Base-by-base conservation (phyloP, 2,113 vertebrate genomes). In the Nestor notabilis region DNA sequence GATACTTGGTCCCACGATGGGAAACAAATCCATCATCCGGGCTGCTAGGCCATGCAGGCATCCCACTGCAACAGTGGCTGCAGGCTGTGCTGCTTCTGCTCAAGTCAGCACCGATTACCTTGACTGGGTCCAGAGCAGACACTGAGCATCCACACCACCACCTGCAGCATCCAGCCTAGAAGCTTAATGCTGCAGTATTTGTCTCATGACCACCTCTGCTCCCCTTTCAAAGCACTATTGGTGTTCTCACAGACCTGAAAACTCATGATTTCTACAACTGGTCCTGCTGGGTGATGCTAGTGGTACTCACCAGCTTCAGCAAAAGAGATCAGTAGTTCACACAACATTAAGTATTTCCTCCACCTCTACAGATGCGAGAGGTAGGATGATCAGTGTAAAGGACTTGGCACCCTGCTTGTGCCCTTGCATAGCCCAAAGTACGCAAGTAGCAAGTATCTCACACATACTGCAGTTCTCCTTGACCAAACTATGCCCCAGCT, bases 11-110 rank as follows among this genome's bases (percentile, higher is more conserved):
- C 12, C 35, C 41, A 19, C 5, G 55, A 27, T 0, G 5, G 89
- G 68, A 86, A n/a, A 52, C 28, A 74, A 87, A 47, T 16, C 53
- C 70, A 53, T 24, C 79, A 15, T 55, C 17, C 64, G 49, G 79
- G 31, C 41, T 60, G 21, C 10, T 6, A 39, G 50, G 16, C 43
- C 33, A 5, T 0, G 58, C 31, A 41, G 41, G 7, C 7, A 35
- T 7, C 33, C 27, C 1, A 2, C 50, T 35, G 3, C 23, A 46
- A 52, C 50, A 46, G 17, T 0, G 0, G 28, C 44, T n/a, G 28
- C 21, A 20, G 71, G 47, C 46, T 60, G 41, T 1, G 9, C 27
- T 61, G 13, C 33, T 46, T 14, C 47, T 19, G 29, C 17, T 28
- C 2, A 1, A 33, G 27, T 17, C 15, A 0, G 74, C 55, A 33